A percentile compares a stretch with the other conserved stretches of the same genome.
Evolutionary conservation across 2,797 vertebrate genomes (phyloP).

Genomic region (Heliangelus exortis): DNA sequence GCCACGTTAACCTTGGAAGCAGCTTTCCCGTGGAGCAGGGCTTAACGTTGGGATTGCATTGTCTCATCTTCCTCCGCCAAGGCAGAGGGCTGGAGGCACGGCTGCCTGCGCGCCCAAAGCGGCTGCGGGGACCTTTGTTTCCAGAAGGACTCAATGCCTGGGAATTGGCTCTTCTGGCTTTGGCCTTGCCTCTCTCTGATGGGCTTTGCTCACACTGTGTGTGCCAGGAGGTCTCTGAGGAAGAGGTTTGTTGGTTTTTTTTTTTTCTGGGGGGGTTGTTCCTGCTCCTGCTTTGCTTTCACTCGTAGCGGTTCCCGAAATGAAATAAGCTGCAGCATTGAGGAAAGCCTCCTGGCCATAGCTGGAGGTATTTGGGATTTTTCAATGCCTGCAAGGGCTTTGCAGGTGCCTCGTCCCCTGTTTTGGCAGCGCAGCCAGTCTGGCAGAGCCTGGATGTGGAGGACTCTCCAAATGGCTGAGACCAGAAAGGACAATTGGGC

Average conservation of each 20-base stretch:
- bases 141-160: background rate
- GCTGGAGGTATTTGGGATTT: background rate
- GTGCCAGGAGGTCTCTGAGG: background rate
- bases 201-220: accelerated
- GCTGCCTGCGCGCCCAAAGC: background rate
- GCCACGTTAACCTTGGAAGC: slow-evolving; percentile 51
- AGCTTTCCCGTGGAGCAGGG: background rate
- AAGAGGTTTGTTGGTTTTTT: background rate
- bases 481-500: background rate
- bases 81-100: background rate
- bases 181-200: background rate
- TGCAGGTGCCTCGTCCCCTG: background rate
- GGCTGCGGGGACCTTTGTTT: slow-evolving; percentile 41
- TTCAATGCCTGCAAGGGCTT: background rate
- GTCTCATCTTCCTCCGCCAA: background rate
- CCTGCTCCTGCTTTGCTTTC: background rate
- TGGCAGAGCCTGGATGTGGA: background rate
- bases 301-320: background rate
- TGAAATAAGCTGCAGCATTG: background rate
- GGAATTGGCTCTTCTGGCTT: background rate
- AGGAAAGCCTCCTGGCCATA: background rate
- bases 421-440: background rate
- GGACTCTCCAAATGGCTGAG: background rate
- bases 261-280: background rate
- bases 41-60: background rate